These are phyloP conservation scores for Diarsia rubi DNA, from an alignment of 2,888 invertebrate species.

Conservation along the genomic window DNA sequence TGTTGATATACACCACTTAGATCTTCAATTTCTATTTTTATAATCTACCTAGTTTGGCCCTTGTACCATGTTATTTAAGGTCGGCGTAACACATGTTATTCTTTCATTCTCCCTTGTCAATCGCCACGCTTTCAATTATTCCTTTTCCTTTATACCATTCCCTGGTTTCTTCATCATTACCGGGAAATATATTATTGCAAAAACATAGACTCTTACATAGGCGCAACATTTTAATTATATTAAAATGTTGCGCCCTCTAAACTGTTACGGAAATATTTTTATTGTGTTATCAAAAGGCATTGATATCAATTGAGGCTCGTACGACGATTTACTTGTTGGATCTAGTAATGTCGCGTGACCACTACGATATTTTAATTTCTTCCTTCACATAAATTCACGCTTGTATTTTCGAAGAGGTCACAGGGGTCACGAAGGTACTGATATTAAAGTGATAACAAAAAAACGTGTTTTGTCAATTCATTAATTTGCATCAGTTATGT, in stretches of 20 bases:
- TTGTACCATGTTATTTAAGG: no score
- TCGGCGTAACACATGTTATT: no score
- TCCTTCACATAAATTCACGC: not conserved
- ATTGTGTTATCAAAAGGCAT: constrained; percentile 49
- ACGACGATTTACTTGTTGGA: constrained; percentile 38
- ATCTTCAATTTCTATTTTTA: not conserved
- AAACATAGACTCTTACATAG: not conserved
- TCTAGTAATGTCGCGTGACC: constrained; percentile 46
- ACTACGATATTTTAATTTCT: constrained; percentile 43
- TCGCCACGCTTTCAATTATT: no score
- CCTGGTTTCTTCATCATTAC: not conserved
- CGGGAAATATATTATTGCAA: not conserved
- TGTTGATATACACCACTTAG: not conserved
- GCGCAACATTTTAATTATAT: no score
- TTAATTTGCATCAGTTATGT: no score
- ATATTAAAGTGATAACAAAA: no score
- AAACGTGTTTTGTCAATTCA: no score
- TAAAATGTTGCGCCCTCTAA: constrained; percentile 3
- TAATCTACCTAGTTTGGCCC: no score
- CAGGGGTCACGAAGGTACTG: no score
- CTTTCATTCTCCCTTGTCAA: no score
- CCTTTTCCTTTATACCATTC: no score
- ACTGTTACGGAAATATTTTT: constrained; percentile 18
- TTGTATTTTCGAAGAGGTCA: not conserved
- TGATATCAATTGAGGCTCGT: constrained; percentile 47